Evolutionary conservation across 2,888 invertebrate species (phyloP), one percentile per base, ranked within the genome.

Genomic region (Rhorus exstirpatorius): DNA sequence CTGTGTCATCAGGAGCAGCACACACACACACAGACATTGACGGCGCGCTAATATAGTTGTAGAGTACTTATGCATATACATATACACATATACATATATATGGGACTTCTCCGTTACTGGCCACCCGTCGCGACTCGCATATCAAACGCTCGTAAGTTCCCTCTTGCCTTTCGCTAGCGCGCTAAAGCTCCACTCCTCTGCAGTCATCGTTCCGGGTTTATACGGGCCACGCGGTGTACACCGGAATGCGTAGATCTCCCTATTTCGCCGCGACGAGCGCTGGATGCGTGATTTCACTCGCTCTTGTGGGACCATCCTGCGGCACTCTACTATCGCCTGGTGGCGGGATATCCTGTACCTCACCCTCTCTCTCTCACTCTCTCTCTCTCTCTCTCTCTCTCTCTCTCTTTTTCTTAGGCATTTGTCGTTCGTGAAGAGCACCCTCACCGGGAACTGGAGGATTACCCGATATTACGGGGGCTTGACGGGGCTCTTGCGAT

Each of bases 381-480:
- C 79, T 75, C 86, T 79, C 83, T 83, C 84, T 26, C 70, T 41
- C 68, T 81, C 14, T 72, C 79, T 74, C 86, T 78, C 83, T 83
- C 84, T 26, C 68, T 35, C 70, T 82, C 72, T 83, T 79, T 79
- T 80, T 72, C 70, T 70, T 78, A 70, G 80, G 83, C 79, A 68
- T 71, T 77, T 61, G 71, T 72, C 82, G 67, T 77, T 72, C 38
- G 46, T 75, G 41, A 35, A 63, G 70, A 78, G 60, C 85, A 84
- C 84, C 85, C 83, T 85, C 86, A 14, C 86, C 80, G 80, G 79
- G 68, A 84, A 82, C 81, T 79, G 44, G 68, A 81, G 88, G 88
- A 90, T 90, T 89, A 91, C 88, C 88, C 88, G 87, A 90, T 91
- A 91, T 91, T 91, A 90, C 90, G 88, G 84, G 87, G 87, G 86